Percentiles rank a stretch among this genome's conserved stretches.
phyloP scores from a whole-genome alignment of 1,140 invertebrate genomes.

The Theocolax elegans region DNA sequence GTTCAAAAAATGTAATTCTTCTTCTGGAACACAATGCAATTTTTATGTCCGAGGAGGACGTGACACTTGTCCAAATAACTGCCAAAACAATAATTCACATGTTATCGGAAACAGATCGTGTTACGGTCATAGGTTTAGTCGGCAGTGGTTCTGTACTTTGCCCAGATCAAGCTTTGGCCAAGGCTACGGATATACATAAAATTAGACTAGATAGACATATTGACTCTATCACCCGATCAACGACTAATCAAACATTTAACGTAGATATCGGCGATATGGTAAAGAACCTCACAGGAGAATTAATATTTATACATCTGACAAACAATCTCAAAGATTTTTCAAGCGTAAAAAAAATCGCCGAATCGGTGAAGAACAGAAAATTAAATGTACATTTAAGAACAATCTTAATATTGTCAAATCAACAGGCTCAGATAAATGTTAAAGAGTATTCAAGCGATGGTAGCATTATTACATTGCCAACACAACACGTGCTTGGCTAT shows the following conservation, averaged over 20 bases:
- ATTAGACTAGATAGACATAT: constrained; percentile 59
- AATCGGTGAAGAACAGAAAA: constrained; percentile 48
- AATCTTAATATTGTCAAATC: constrained; percentile 58
- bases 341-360: constrained; percentile 51
- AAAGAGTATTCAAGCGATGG: constrained; percentile 53
- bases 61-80: constrained; percentile 59
- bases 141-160: constrained; percentile 52
- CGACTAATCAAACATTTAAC: constrained; percentile 54
- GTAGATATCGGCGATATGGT: constrained; percentile 55
- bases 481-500: constrained; percentile 62
- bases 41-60: constrained; percentile 61
- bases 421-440: constrained; percentile 50
- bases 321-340: constrained; percentile 53
- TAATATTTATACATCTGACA: constrained; percentile 61
- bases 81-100: constrained; percentile 64
- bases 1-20: constrained; percentile 60
- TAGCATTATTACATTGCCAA: constrained; percentile 57
- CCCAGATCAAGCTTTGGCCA: constrained; percentile 54
- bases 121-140: constrained; percentile 58
- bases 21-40: constrained; percentile 59
- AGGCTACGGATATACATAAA: constrained; percentile 63
- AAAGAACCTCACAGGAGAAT: constrained; percentile 52
- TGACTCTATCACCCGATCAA: constrained; percentile 53
- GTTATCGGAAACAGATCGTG: constrained; percentile 59
- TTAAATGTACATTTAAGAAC: constrained; percentile 53